Evolutionary conservation across 2,888 invertebrate species (phyloP).

Genomic region (Aleiodes leptofemur): DNA sequence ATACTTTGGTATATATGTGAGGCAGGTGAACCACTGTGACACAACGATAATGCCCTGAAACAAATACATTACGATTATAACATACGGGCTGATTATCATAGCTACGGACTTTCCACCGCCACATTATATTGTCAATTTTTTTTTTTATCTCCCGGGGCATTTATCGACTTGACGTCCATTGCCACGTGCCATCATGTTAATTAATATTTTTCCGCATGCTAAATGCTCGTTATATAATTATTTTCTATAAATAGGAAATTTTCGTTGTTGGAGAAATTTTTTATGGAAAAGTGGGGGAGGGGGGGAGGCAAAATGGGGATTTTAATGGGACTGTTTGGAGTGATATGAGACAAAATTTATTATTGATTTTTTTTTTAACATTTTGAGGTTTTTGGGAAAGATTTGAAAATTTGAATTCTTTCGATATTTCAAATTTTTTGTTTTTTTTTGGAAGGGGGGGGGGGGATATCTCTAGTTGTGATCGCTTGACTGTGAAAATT

Average conservation of each 20-base stretch:
- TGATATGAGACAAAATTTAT: too few species aligned
- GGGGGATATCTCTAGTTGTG: too few species aligned
- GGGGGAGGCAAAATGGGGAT: too few species aligned
- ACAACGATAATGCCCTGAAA: conserved; percentile 69
- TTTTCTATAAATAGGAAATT: not conserved
- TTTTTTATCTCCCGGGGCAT: conserved; percentile 38
- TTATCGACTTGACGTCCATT: conserved; percentile 28
- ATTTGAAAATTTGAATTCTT: too few species aligned
- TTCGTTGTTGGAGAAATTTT: too few species aligned
- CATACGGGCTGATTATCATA: conserved; percentile 75
- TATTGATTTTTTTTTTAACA: too few species aligned
- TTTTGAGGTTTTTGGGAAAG: too few species aligned
- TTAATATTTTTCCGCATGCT: conserved; percentile 2
- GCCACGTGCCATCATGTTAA: conserved; percentile 14
- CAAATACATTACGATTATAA: conserved; percentile 73
- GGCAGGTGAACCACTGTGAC: conserved; percentile 62
- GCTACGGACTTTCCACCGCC: conserved; percentile 67
- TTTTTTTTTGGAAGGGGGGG: too few species aligned
- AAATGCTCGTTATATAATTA: not conserved
- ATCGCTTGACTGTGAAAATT: too few species aligned
- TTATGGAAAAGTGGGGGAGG: too few species aligned
- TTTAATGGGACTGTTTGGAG: too few species aligned
- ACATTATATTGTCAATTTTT: conserved; percentile 43
- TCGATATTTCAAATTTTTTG: too few species aligned
- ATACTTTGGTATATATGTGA: not conserved